phyloP scores from a whole-genome alignment of 2,888 invertebrate species.

The Cheiracanthium punctorium region DNA sequence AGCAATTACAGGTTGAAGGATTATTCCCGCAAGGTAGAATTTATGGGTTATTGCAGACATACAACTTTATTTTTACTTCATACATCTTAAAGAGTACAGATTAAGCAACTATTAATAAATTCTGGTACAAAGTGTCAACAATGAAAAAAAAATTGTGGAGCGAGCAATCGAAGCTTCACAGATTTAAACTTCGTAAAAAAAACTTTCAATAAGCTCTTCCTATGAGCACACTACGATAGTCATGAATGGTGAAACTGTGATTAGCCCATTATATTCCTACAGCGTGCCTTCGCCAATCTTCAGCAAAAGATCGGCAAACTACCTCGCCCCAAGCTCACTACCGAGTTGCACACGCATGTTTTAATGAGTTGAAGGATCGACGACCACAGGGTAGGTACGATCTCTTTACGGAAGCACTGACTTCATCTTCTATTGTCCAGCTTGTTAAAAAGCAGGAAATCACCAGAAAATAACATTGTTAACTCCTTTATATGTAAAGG shows the following conservation, averaged over 20 bases:
- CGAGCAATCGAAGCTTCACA: not conserved
- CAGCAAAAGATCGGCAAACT: conserved; percentile 43
- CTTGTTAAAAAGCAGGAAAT: conserved; percentile 12
- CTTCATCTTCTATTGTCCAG: not conserved
- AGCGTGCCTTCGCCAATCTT: conserved; percentile 13
- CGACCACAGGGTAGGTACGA: conserved; percentile 71
- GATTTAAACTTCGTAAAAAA: not conserved
- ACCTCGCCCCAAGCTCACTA: conserved; percentile 34
- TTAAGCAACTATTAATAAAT: not conserved
- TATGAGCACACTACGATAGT: not conserved
- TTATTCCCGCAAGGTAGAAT: no score
- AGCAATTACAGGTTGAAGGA: no score
- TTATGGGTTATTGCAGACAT: not conserved
- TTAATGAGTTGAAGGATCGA: conserved; percentile 39
- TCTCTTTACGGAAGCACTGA: conserved; percentile 66
- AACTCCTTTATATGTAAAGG: not conserved
- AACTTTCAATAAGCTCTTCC: not conserved
- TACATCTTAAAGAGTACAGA: not conserved
- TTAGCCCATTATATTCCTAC: no score
- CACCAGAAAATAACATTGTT: not conserved
- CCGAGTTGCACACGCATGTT: conserved; percentile 65
- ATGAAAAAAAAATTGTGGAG: no score
- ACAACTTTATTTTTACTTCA: not conserved
- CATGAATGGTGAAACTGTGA: not conserved
- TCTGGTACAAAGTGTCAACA: no score